Conservation (phyloP, 2,113 vertebrate genomes). For the Lipophrys pholis region DNA sequence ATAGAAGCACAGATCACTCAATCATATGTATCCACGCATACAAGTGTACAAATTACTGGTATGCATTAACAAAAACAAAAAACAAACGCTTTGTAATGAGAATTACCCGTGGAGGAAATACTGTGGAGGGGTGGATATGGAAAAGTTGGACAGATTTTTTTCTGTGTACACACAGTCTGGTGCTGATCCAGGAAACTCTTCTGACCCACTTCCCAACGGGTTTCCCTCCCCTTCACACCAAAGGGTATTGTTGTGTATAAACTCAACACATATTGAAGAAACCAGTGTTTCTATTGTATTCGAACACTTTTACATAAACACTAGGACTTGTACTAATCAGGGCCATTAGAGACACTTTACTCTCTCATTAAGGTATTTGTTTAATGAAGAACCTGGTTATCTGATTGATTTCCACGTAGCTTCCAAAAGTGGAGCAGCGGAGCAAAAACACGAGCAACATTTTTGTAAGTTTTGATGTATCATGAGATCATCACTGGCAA, state of each 20-base stretch:
- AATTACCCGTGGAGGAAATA: constrained; percentile 18
- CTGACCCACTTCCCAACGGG: constrained; percentile 68
- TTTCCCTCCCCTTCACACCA: constrained; percentile 51
- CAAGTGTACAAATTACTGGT: no score
- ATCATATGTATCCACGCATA: background rate
- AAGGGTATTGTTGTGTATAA: constrained; percentile 51
- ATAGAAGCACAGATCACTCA: constrained; percentile 15
- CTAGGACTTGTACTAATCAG: constrained; percentile 27
- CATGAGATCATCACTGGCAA: constrained; percentile 71
- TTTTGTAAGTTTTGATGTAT: constrained; percentile 56
- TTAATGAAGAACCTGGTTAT: constrained; percentile 5
- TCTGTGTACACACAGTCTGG: constrained; percentile 56
- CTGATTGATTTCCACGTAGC: background rate
- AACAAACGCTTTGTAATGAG: constrained; percentile 12
- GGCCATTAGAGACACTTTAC: background rate
- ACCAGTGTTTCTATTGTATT: constrained; percentile 53
- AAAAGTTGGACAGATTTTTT: constrained; percentile 44
- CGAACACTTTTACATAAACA: constrained; percentile 13
- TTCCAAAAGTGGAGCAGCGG: constrained; percentile 56
- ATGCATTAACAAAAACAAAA: no score
- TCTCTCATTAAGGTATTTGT: background rate
- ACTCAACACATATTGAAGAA: constrained; percentile 27
- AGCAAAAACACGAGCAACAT: constrained; percentile 46
- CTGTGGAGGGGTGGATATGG: constrained; percentile 39
- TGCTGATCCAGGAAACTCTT: constrained; percentile 67